phyloP scores from a whole-genome alignment of 2,888 invertebrate genomes.

The Geotrupes spiniger region DNA sequence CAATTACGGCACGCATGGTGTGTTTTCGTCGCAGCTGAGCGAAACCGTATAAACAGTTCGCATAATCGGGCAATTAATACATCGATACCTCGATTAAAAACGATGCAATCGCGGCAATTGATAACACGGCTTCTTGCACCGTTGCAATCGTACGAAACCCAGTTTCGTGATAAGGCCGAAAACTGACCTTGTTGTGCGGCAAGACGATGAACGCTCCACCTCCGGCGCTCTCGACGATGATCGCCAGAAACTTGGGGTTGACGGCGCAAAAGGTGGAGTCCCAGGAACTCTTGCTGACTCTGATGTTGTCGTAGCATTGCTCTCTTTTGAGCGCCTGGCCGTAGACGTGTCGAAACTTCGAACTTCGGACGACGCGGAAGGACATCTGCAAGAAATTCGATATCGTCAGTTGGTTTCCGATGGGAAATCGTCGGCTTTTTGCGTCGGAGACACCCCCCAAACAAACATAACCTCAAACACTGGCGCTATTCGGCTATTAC shows the following conservation, averaged over 20 bases:
- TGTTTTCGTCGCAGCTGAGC: too few species aligned
- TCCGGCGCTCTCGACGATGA: conserved; percentile 95
- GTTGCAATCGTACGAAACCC: too few species aligned
- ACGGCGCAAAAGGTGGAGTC: conserved; percentile 98
- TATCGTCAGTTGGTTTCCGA: neutral
- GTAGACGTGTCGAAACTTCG: conserved; percentile 96
- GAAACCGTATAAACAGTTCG: too few species aligned
- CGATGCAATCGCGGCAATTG: too few species aligned
- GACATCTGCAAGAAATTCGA: conserved; percentile 68
- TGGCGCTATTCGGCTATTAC: conserved; percentile 10
- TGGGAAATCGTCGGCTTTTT: neutral
- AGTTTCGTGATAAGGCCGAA: too few species aligned
- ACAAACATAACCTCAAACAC: conserved; percentile 17
- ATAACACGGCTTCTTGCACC: too few species aligned
- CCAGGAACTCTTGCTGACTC: conserved; percentile 97
- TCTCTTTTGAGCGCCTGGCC: conserved; percentile 90
- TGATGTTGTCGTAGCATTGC: conserved; percentile 95
- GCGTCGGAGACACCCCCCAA: conserved; percentile 8
- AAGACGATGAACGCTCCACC: conserved; percentile 95
- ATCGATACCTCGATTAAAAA: too few species aligned
- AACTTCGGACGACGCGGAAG: conserved; percentile 94
- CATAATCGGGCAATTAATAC: too few species aligned
- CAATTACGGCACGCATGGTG: too few species aligned
- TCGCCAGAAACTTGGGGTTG: conserved; percentile 96
- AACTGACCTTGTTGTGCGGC: conserved; percentile 86